Base-by-base conservation (phyloP, 2,113 vertebrate species). In the Phycodurus eques region DNA sequence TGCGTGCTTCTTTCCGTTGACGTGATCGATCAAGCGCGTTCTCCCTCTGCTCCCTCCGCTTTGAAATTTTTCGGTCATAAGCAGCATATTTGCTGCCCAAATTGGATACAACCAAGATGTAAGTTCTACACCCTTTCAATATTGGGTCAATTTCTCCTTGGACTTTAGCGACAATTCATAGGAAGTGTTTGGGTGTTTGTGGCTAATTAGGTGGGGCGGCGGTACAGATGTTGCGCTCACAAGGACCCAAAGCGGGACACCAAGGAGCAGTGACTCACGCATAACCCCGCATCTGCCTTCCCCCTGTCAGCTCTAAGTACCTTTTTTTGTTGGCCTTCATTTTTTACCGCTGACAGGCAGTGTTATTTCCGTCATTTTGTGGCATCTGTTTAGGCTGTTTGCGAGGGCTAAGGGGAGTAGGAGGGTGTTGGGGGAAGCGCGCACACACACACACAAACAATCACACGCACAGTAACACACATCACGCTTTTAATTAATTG, bases 401-500 rank as follows among this genome's bases (percentile, higher is more conserved):
- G 76, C 74, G 77, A 84, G 78, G 73, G 71, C 83, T 82, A 83
- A 76, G 77, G 73, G 72, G 82, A 35, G 15, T 8, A 13, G 31
- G 59, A 31, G 56, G 56, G 56, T 51, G 49, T 14, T 59, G 31
- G 67, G 17, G 68, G 31, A 51, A 0, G 78, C 64, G 79, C 76
- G 44, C 68, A 51, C 56, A 44, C 77, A 60, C 64, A 59, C 79
- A 61, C 68, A 61, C 71, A 64, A 61, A 70, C 75, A 75, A 75
- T 72, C 80, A 78, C 68, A 65, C 68, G 60, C 66, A 70, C 75
- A 75, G 75, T 75, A 79, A 78, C 79, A 83, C 70, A 84, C 82
- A 87, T 91, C 93, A 94, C 94, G 94, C 94, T 98, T 66, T 98
- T 98, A 98, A 98, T 99, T 98, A 99, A 99, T 98, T 99, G 97